These are phyloP conservation scores for Hydrotaea diabolus DNA, from an alignment of 2,888 invertebrate genomes.

Conservation along the genomic window DNA sequence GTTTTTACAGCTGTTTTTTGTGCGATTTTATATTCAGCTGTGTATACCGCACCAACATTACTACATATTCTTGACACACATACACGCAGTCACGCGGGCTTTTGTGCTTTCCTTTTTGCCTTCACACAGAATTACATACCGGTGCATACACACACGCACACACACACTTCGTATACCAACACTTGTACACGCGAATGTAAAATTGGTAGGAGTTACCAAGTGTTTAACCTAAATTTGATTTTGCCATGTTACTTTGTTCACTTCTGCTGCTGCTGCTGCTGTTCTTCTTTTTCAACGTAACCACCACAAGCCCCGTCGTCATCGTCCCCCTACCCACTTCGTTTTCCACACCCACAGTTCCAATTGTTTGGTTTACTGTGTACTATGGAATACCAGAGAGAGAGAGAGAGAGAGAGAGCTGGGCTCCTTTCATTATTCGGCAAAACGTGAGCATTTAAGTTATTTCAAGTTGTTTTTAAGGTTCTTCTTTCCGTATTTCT, in stretches of 20 bases:
- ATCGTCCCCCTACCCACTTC: no score
- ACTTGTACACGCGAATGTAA: constrained; percentile 17
- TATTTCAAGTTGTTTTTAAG: neutral
- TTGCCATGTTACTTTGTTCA: constrained; percentile 52
- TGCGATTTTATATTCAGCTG: neutral
- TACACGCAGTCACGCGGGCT: neutral
- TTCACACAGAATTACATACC: no score
- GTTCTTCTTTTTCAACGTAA: constrained; percentile 28
- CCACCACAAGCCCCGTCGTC: no score
- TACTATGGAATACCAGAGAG: neutral
- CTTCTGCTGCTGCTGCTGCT: constrained; percentile 10
- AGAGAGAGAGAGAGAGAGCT: no score
- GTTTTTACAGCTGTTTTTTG: constrained; percentile 35
- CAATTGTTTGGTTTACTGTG: neutral
- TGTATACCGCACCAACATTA: neutral
- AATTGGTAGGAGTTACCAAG: constrained; percentile 64
- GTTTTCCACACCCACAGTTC: no score
- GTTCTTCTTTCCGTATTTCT: neutral
- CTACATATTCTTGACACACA: neutral
- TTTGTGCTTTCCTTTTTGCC: constrained; percentile 20
- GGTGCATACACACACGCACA: no score
- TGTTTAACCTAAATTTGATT: constrained; percentile 69
- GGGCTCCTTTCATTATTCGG: neutral
- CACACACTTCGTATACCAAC: constrained; percentile 14
- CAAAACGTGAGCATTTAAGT: constrained; percentile 10